Evolutionary conservation across 2,797 vertebrate species (phyloP), one percentile per base, ranked within the genome.

Genomic region (Remorina albescens): DNA sequence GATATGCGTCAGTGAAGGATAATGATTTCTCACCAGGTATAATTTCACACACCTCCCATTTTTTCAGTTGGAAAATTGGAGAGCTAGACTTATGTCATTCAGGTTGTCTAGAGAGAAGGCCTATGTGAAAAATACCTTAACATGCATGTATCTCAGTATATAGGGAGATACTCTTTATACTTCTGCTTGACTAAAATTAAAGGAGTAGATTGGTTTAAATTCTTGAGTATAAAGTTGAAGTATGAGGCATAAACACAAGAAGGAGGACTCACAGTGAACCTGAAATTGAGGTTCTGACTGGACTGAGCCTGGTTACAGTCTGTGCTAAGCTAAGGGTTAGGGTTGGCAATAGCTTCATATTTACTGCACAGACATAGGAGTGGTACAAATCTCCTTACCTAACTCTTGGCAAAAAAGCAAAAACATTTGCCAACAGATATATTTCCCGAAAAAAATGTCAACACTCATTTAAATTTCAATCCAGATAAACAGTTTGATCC

Each of bases 21-120:
- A 15, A 66, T 71, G 37, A 63, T 41, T 74, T 19, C 54, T 53
- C 23, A 28, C 50, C 13, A 34, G 8, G 23, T 1, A 34, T 21
- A 50, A 53, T 62, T n/a, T 58, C 19, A 65, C 26, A 56, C 26
- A 0, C 4, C 12, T 16, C 8, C 13, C 53, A 62, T 1, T 13
- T 19, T 50, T 36, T 36, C 13, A 32, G 26, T 2, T 23, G n/a
- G 16, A 36, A 54, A 39, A 18, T 13, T 1, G 16, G 5, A 26
- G 16, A 16, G 10, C 18, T 25, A 8, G 23, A 25, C 26, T 50
- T 23, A 41, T n/a, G 5, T 26, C 18, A 2, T 26, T 36, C 32
- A 34, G 32, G 6, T 34, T 34, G 6, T 7, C 32, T 6, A 41
- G 39, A 6, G 39, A 41, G 18, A 41, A 47, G 44, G 1, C 10